Conservation (phyloP, 2,888 invertebrate genomes). For the Bugula neritina region DNA sequence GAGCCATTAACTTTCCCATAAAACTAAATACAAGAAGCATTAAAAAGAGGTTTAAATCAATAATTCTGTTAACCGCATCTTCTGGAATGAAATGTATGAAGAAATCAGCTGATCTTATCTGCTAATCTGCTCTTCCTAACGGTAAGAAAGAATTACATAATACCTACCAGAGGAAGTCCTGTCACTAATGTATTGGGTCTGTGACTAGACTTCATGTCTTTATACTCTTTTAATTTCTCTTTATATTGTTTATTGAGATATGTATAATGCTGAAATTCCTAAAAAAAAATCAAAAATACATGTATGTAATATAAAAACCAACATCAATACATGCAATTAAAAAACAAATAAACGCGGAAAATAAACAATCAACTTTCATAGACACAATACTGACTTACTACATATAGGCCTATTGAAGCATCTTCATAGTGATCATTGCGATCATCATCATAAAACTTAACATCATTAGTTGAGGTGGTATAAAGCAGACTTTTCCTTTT, state of each 20-base stretch:
- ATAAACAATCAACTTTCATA: too few relatives aligned
- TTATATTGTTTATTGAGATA: slow-evolving; percentile 6
- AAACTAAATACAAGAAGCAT: too few relatives aligned
- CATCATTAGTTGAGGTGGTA: not conserved
- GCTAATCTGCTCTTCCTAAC: too few relatives aligned
- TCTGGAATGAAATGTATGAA: too few relatives aligned
- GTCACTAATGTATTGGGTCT: not conserved
- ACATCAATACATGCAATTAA: not conserved
- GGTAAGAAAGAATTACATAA: too few relatives aligned
- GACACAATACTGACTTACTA: not conserved
- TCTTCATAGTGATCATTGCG: slow-evolving; percentile 15
- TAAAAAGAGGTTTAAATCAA: too few relatives aligned
- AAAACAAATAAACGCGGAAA: not conserved
- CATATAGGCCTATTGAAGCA: not conserved
- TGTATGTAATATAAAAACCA: not conserved
- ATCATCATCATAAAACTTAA: not conserved
- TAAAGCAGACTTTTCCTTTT: not conserved
- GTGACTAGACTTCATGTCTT: not conserved
- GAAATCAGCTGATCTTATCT: too few relatives aligned
- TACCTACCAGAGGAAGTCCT: slow-evolving; percentile 2
- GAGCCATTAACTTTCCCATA: too few relatives aligned
- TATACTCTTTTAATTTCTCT: slow-evolving; percentile 7
- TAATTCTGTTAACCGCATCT: too few relatives aligned
- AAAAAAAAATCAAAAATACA: not conserved
- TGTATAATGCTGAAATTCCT: slow-evolving; percentile 3